Percentiles rank a stretch among this genome's conserved stretches.
Evolutionary conservation across 2,113 vertebrate genomes (phyloP).

Genomic region (Dascyllus trimaculatus): DNA sequence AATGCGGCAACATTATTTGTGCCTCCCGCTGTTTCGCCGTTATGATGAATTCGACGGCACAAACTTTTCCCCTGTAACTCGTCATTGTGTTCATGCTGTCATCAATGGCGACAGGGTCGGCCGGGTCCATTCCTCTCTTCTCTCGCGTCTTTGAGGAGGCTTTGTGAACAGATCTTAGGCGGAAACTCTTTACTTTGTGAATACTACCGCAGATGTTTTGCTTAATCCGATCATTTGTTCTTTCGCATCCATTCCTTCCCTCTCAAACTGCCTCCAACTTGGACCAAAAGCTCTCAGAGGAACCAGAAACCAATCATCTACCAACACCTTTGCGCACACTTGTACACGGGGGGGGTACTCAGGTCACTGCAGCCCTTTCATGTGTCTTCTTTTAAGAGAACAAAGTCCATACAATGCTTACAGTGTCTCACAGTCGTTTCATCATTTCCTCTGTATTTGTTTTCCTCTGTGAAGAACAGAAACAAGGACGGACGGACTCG

Average conservation of each 20-base stretch:
- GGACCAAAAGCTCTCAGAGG: conserved; percentile 48
- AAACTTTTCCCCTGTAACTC: conserved; percentile 1
- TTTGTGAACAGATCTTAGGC: conserved; percentile 4
- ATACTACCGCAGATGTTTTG: conserved; percentile 5
- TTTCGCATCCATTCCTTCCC: conserved; percentile 16
- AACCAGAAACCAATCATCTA: conserved; percentile 33
- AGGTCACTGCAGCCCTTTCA: conserved; percentile 56
- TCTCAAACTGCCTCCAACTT: conserved; percentile 26
- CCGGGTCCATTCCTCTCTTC: background rate
- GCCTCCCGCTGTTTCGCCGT: conserved; percentile 37
- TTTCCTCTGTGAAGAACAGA: conserved; percentile 30
- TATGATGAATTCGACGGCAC: conserved; percentile 7
- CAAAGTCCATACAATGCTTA: conserved; percentile 54
- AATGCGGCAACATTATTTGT: conserved; percentile 19
- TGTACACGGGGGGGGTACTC: background rate
- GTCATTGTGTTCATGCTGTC: background rate
- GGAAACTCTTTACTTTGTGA: background rate
- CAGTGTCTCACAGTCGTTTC: conserved; percentile 46
- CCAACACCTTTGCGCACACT: conserved; percentile 21
- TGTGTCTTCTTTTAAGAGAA: conserved; percentile 51
- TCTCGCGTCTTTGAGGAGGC: background rate
- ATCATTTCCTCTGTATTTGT: conserved; percentile 38
- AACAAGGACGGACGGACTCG: conserved; percentile 28
- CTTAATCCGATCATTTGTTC: conserved; percentile 12
- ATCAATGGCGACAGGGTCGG: background rate